Evolutionary conservation across 2,113 vertebrate genomes (phyloP).

Genomic region (Hyaena hyaena): DNA sequence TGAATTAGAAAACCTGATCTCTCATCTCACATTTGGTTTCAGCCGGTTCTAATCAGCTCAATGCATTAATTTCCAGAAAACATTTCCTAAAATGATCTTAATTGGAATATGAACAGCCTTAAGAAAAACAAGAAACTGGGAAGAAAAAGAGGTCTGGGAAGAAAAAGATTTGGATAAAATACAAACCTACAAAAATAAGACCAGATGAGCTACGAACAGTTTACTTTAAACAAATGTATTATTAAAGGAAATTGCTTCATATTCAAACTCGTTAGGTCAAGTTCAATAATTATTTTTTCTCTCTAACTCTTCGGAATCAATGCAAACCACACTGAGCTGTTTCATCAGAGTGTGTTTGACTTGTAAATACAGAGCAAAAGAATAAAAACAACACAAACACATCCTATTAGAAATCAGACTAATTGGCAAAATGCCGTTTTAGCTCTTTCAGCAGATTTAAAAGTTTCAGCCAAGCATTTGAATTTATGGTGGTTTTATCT

Average conservation of each 20-base stretch:
- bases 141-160: slow-evolving; percentile 52
- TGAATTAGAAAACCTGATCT: not conserved
- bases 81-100: slow-evolving; percentile 62
- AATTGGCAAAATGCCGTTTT: slow-evolving; percentile 71
- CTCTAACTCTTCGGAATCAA: slow-evolving; percentile 68
- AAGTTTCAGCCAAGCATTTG: slow-evolving; percentile 51
- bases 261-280: slow-evolving; percentile 83
- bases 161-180: slow-evolving; percentile 66
- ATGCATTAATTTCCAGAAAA: slow-evolving; percentile 49
- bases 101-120: slow-evolving; percentile 25
- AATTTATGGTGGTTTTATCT: slow-evolving; percentile 71
- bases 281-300: slow-evolving; percentile 72
- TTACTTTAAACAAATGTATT: slow-evolving; percentile 73
- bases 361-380: slow-evolving; percentile 69
- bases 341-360: slow-evolving; percentile 60
- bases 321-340: slow-evolving; percentile 34
- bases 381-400: slow-evolving; percentile 71
- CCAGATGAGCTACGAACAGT: slow-evolving; percentile 66
- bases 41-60: slow-evolving; percentile 9
- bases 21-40: slow-evolving; percentile 32
- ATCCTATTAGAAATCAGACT: slow-evolving; percentile 62
- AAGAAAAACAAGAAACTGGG: slow-evolving; percentile 42
- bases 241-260: slow-evolving; percentile 82
- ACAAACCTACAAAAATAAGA: slow-evolving; percentile 67
- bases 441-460: slow-evolving; percentile 64